Percentiles rank a stretch among this genome's conserved stretches.
Conservation (phyloP, 2,797 vertebrate genomes). For the Echeneis naucrates region DNA sequence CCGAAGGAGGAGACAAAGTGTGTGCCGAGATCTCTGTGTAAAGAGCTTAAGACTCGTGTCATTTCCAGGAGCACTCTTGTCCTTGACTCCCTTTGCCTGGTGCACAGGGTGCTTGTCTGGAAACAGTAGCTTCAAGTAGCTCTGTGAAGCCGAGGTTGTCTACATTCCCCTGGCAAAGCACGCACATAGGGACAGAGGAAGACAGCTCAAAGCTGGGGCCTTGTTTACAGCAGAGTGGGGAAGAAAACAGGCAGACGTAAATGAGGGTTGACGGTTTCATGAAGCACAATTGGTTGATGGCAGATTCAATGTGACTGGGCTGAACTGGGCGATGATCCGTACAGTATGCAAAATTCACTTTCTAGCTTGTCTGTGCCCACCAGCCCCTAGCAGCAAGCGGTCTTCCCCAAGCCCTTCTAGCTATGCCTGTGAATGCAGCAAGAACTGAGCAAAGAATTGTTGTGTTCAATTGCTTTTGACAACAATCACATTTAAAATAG, state of each 20-base stretch:
- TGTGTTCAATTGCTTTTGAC: constrained; percentile 95
- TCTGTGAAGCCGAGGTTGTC: constrained; percentile 84
- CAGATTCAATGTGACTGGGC: constrained; percentile 98
- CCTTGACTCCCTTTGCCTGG: constrained; percentile 80
- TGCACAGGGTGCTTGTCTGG: constrained; percentile 82
- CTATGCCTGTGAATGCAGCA: constrained; percentile 90
- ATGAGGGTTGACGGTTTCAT: constrained; percentile 99
- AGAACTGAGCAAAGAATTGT: constrained; percentile 89
- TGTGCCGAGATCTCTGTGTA: constrained; percentile 75
- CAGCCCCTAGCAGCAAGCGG: constrained; percentile 91
- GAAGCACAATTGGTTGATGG: constrained; percentile 97
- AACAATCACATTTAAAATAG: constrained; percentile 94
- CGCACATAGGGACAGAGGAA: constrained; percentile 80
- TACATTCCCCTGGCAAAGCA: constrained; percentile 83
- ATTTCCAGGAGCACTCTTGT: constrained; percentile 81
- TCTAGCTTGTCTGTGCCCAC: constrained; percentile 98
- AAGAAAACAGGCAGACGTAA: constrained; percentile 95
- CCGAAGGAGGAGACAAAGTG: constrained; percentile 74
- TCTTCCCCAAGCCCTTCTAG: constrained; percentile 88
- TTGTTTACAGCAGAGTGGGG: constrained; percentile 92
- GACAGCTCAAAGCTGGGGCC: constrained; percentile 88
- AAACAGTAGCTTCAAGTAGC: constrained; percentile 86
- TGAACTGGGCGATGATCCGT: constrained; percentile 99
- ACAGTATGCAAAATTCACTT: constrained; percentile 99
- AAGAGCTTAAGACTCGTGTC: constrained; percentile 84